These are phyloP conservation scores for Eudorcas thomsonii DNA, from an alignment of 2,113 vertebrate species.

Conservation along the genomic window DNA sequence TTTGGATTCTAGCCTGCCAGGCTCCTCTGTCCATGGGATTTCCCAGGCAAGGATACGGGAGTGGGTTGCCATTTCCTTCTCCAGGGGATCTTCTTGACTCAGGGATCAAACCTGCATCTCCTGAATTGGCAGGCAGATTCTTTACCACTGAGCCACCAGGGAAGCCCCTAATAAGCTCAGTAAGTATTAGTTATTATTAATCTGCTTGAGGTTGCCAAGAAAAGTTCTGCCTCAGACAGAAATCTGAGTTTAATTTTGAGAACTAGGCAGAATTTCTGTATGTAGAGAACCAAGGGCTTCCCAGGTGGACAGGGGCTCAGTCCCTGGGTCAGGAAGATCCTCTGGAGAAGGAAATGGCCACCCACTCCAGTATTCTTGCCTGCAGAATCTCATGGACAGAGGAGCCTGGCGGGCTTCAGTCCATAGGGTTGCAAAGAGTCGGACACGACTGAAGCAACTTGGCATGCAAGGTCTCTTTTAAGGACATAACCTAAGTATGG, in stretches of 20 bases:
- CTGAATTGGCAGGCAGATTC: background rate
- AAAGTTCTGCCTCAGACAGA: background rate
- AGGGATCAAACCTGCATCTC: background rate
- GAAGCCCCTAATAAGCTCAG: background rate
- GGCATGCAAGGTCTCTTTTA: background rate
- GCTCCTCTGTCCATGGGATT: background rate
- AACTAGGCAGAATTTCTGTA: background rate
- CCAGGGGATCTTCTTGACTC: background rate
- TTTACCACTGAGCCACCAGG: background rate
- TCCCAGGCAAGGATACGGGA: background rate
- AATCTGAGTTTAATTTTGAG: background rate
- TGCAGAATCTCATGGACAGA: background rate
- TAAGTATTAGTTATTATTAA: background rate
- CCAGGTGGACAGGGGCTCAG: background rate
- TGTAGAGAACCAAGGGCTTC: background rate
- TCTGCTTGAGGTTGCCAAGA: background rate
- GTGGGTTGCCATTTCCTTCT: background rate
- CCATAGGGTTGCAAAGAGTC: background rate
- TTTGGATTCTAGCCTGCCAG: background rate
- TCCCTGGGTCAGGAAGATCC: background rate
- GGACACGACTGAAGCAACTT: background rate
- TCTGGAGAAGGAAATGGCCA: background rate
- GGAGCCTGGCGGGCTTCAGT: background rate
- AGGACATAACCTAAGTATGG: background rate
- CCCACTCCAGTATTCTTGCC: background rate